Percentiles rank a stretch among this genome's conserved stretches.
phyloP scores from a whole-genome alignment of 1,140 invertebrate genomes.

The Ditylenchus dipsaci region DNA sequence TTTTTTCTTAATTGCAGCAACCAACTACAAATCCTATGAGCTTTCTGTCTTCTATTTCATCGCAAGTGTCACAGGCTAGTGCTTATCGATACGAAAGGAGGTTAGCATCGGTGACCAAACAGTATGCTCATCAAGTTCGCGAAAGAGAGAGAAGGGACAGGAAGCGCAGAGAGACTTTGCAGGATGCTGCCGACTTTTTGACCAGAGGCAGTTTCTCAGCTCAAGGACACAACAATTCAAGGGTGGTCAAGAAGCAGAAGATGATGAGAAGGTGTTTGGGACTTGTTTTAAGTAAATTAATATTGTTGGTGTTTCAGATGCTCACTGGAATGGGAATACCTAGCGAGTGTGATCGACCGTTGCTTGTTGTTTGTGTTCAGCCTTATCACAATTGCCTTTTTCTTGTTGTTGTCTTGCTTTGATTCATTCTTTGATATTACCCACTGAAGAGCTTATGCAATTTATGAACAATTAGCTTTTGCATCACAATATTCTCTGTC shows the following conservation, averaged over 20 bases:
- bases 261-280: constrained; percentile 43
- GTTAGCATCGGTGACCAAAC: constrained; percentile 44
- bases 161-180: constrained; percentile 41
- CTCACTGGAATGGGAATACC: constrained; percentile 55
- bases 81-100: constrained; percentile 44
- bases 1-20: constrained; percentile 10
- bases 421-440: constrained; percentile 33
- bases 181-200: constrained; percentile 44
- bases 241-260: constrained; percentile 51
- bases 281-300: constrained; percentile 3
- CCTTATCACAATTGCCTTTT: constrained; percentile 47
- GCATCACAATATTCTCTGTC: too few relatives aligned
- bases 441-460: background rate
- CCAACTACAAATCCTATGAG: constrained; percentile 33
- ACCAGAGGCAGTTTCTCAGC: constrained; percentile 19
- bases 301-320: constrained; percentile 41
- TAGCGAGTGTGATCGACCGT: constrained; percentile 55
- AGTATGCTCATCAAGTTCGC: constrained; percentile 48
- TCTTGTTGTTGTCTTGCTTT: constrained; percentile 45
- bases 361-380: constrained; percentile 44
- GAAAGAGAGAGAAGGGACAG: constrained; percentile 31
- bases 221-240: constrained; percentile 9
- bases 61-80: constrained; percentile 35
- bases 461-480: too few relatives aligned
- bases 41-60: constrained; percentile 48